Conservation (phyloP, 2,797 vertebrate genomes). For the Scyliorhinus canicula region DNA sequence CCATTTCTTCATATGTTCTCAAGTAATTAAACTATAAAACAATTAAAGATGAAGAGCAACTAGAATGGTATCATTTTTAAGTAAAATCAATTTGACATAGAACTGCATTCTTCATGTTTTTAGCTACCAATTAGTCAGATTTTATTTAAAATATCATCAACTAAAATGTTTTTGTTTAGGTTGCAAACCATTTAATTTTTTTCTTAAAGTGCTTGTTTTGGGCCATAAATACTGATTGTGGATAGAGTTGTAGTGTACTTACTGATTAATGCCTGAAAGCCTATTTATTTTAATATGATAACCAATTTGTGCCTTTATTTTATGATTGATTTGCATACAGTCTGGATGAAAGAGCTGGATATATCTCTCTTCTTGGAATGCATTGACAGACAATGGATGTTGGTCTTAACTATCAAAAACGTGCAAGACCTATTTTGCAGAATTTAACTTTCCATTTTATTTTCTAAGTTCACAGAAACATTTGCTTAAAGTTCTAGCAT, state of each 20-base stretch:
- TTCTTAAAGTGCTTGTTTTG: slow-evolving; percentile 33
- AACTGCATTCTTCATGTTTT: slow-evolving; percentile 13
- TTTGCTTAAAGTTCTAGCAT: neutral
- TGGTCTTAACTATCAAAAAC: neutral
- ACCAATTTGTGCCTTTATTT: slow-evolving; percentile 17
- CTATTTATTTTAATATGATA: slow-evolving; percentile 33
- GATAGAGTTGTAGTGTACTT: slow-evolving; percentile 24
- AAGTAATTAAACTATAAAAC: neutral
- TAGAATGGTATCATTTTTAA: neutral
- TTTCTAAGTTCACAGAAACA: neutral
- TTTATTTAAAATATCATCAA: slow-evolving; percentile 25
- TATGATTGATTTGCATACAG: slow-evolving; percentile 30
- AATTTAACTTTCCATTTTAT: neutral
- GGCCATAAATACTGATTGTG: neutral
- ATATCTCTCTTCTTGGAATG: neutral
- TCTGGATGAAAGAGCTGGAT: neutral
- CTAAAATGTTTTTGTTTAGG: slow-evolving; percentile 9
- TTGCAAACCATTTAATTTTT: slow-evolving; percentile 19
- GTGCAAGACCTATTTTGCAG: neutral
- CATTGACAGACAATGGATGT: neutral
- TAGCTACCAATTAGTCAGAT: neutral
- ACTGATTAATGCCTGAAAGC: slow-evolving; percentile 34
- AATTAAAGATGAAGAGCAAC: slow-evolving; percentile 22
- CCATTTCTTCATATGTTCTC: neutral
- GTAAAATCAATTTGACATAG: neutral